Percentiles rank a stretch among this genome's conserved stretches.
phyloP scores from a whole-genome alignment of 2,113 vertebrate species.

The Myotis lucifugus region DNA sequence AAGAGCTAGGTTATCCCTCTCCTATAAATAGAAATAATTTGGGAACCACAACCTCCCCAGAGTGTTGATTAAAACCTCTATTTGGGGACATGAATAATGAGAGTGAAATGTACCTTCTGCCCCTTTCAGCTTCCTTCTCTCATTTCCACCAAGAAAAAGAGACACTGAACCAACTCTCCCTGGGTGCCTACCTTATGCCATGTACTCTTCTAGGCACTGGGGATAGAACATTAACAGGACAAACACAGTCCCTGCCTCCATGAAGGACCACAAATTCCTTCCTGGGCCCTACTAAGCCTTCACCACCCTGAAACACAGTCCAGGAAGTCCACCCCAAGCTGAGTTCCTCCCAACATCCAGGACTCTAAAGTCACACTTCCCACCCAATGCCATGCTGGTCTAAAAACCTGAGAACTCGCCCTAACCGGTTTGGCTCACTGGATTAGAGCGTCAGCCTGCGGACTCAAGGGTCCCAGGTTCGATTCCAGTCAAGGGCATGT shows the following conservation, averaged over 20 bases:
- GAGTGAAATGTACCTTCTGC: background rate
- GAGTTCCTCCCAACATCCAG: background rate
- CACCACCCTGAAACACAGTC: background rate
- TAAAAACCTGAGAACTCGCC: background rate
- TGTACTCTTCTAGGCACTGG: background rate
- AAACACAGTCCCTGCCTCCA: background rate
- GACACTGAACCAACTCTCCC: background rate
- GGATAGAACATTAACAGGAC: background rate
- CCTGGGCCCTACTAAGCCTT: background rate
- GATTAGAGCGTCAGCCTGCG: no score
- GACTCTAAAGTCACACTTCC: background rate
- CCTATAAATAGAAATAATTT: constrained; percentile 24
- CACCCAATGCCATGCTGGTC: background rate
- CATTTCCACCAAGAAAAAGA: background rate
- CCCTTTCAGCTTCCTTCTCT: background rate
- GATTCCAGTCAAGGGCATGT: no score
- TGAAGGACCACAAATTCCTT: background rate
- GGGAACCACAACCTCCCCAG: background rate
- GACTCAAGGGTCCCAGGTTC: no score
- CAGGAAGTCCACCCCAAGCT: background rate
- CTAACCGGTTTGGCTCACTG: no score
- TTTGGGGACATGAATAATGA: background rate
- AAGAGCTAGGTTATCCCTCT: background rate
- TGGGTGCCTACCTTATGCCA: background rate
- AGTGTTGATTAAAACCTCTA: constrained; percentile 15